A percentile compares a stretch with the other conserved stretches of the same genome.
Evolutionary conservation across 2,113 vertebrate species (phyloP).

Genomic region (Podilymbus podiceps): DNA sequence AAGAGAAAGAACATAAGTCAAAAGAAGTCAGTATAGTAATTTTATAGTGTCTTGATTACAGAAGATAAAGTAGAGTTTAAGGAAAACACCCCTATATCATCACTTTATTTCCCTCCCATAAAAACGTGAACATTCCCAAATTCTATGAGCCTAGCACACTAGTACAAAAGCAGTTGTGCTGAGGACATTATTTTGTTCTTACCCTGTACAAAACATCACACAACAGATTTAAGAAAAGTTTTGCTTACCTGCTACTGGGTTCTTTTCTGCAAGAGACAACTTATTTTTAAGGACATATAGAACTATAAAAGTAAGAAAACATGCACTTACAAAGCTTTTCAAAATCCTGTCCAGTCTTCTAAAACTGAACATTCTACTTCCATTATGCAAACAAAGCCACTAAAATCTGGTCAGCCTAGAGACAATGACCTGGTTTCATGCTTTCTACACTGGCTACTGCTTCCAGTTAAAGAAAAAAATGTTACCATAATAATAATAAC

Average conservation of each 20-base stretch:
- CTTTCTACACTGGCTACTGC: not conserved
- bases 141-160: not conserved
- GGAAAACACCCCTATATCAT: not conserved
- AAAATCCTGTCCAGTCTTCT: not conserved
- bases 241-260: slow-evolving; percentile 49
- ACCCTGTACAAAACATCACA: not conserved
- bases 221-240: not conserved
- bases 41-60: slow-evolving; percentile 64
- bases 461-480: not conserved
- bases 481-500: not conserved
- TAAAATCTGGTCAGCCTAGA: not conserved
- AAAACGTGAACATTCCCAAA: not conserved
- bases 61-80: slow-evolving; percentile 40
- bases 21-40: slow-evolving; percentile 82
- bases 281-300: slow-evolving; percentile 6
- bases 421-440: not conserved
- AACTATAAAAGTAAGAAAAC: not conserved
- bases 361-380: not conserved
- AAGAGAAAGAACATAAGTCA: slow-evolving; percentile 81
- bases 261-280: slow-evolving; percentile 46
- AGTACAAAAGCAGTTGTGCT: not conserved
- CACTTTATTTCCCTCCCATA: not conserved
- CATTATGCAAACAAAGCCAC: not conserved
- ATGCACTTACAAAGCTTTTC: not conserved
- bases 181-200: not conserved